Evolutionary conservation across 2,797 vertebrate genomes (phyloP).

Genomic region (Lepilemur ruficaudatus): DNA sequence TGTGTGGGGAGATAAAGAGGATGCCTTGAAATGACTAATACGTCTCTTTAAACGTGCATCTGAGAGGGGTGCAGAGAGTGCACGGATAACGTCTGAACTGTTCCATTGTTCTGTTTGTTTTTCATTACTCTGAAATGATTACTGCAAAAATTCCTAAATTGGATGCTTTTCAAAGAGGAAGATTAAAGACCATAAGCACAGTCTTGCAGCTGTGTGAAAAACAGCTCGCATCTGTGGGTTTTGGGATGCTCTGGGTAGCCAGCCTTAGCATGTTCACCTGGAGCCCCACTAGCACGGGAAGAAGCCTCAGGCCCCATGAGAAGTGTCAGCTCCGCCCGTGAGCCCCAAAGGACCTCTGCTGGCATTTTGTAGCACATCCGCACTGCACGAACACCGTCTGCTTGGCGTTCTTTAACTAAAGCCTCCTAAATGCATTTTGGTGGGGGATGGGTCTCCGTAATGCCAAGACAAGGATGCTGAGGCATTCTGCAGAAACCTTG

Average conservation of each 20-base stretch:
- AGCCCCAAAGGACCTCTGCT: accelerated
- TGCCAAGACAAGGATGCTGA: neutral
- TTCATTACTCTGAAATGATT: constrained; percentile 73
- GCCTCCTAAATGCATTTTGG: neutral
- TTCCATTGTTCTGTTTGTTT: constrained; percentile 79
- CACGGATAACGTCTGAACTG: constrained; percentile 59
- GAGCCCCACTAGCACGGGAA: constrained; percentile 8
- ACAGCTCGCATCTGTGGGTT: constrained; percentile 61
- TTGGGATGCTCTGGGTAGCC: constrained; percentile 41
- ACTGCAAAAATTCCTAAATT: constrained; percentile 78
- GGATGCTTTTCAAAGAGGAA: constrained; percentile 76
- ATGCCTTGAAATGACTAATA: constrained; percentile 57
- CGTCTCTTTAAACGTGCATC: neutral
- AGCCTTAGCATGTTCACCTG: constrained; percentile 14
- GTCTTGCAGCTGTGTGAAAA: constrained; percentile 74
- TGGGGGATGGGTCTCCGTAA: neutral
- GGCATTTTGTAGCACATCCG: neutral
- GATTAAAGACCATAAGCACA: constrained; percentile 59
- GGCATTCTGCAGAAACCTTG: neutral
- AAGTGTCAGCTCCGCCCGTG: neutral
- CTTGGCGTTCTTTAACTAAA: neutral
- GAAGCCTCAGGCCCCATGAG: neutral
- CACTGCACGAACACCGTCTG: neutral
- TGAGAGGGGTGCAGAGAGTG: constrained; percentile 38
- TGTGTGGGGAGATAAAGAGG: constrained; percentile 39